phyloP scores from a whole-genome alignment of 2,888 invertebrate species.

The Dilophus febrilis region DNA sequence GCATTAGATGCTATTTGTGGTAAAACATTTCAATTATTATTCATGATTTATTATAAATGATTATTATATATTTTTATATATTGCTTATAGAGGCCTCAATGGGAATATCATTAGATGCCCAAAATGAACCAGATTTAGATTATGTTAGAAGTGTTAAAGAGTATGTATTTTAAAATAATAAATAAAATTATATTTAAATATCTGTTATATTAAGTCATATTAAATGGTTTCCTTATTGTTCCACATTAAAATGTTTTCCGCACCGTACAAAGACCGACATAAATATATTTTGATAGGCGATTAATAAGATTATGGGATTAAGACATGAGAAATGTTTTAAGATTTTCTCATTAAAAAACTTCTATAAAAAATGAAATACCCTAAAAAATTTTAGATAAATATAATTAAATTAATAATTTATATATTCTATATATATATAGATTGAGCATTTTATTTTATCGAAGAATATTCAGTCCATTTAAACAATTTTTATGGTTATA shows the following conservation, averaged over 20 bases:
- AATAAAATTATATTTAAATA: no score
- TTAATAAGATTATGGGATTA: no score
- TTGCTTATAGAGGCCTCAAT: constrained; percentile 59
- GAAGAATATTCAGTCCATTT: background rate
- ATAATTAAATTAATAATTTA: background rate
- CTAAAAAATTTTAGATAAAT: no score
- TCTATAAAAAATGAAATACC: no score
- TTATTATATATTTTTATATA: background rate
- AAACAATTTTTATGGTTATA: background rate
- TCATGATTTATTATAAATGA: constrained; percentile 2
- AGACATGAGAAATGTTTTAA: no score
- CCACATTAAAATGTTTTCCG: no score
- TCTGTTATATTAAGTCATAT: no score
- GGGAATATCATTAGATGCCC: constrained; percentile 60
- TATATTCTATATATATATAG: background rate
- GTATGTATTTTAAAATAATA: no score
- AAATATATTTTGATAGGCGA: no score
- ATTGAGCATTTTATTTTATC: background rate
- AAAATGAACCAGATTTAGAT: constrained; percentile 44
- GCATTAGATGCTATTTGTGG: constrained; percentile 40
- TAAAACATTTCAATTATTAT: constrained; percentile 17
- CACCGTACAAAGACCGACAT: no score
- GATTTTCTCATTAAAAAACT: no score
- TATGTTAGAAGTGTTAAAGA: constrained; percentile 56
- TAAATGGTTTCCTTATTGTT: no score